These are phyloP conservation scores for Alligator sinensis DNA, from an alignment of 2,113 vertebrate genomes.

Conservation along the genomic window DNA sequence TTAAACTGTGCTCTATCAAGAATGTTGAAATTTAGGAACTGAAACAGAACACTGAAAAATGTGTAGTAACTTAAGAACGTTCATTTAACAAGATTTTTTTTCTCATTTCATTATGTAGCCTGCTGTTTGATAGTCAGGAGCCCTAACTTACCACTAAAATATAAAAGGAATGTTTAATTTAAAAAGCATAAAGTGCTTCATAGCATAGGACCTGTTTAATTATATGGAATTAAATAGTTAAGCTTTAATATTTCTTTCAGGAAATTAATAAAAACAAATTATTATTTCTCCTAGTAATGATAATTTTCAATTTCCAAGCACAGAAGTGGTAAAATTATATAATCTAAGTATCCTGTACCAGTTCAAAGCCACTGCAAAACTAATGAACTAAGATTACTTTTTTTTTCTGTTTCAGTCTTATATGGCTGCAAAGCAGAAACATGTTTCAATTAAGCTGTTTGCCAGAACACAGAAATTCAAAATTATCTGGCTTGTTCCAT, in stretches of 20 bases:
- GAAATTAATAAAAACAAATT: neutral
- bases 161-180: neutral
- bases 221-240: neutral
- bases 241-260: neutral
- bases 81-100: neutral
- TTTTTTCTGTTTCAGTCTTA: slow-evolving; percentile 4
- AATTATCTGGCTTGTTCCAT: fast-evolving
- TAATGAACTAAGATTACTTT: neutral
- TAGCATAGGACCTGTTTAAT: neutral
- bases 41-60: neutral
- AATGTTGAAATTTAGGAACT: neutral
- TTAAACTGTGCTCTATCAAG: neutral
- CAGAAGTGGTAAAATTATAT: slow-evolving; percentile 5
- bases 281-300: neutral
- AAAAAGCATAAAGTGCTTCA: neutral
- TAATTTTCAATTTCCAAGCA: neutral
- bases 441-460: neutral
- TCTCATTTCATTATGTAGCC: neutral
- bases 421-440: neutral
- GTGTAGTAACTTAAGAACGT: neutral
- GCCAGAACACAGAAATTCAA: neutral
- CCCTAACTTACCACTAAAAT: neutral
- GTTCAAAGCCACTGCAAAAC: slow-evolving; percentile 11
- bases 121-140: neutral
- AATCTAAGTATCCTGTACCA: neutral